Percentiles rank a stretch among this genome's conserved stretches.
Evolutionary conservation across 2,113 vertebrate genomes (phyloP).

Genomic region (Paraplagusia blochii): DNA sequence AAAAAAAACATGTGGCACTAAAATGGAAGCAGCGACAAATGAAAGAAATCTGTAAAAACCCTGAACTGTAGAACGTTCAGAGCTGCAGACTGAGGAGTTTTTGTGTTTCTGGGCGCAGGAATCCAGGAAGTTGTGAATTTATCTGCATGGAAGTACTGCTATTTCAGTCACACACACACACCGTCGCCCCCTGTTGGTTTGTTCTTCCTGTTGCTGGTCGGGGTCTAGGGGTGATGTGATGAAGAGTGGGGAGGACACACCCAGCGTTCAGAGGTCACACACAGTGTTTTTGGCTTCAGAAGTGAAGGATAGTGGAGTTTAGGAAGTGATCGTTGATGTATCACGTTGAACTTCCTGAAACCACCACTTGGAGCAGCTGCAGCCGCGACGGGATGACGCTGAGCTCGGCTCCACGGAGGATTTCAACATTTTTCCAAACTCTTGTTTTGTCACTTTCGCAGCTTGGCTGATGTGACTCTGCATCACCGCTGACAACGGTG

Average conservation of each 20-base stretch:
- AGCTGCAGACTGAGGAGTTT: no score
- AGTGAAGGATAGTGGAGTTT: not conserved
- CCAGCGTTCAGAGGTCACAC: constrained; percentile 25
- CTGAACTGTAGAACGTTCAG: no score
- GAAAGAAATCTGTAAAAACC: no score
- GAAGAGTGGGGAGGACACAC: constrained; percentile 26
- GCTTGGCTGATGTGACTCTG: not conserved
- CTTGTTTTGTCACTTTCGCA: not conserved
- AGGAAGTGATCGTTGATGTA: not conserved
- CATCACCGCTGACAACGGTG: not conserved
- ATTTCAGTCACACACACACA: not conserved
- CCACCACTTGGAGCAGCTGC: not conserved
- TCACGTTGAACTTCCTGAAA: not conserved
- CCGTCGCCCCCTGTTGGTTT: constrained; percentile 13
- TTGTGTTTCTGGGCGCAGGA: not conserved
- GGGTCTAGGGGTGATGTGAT: constrained; percentile 48
- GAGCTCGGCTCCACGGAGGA: not conserved
- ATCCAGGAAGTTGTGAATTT: not conserved
- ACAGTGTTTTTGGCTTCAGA: constrained; percentile 1
- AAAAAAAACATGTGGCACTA: no score
- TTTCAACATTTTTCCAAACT: not conserved
- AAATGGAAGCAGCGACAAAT: no score
- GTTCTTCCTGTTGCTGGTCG: constrained; percentile 14
- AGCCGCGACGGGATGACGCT: not conserved
- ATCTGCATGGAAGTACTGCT: not conserved